Conservation (phyloP, 2,888 invertebrate genomes). For the Pantelozetes paolii region DNA sequence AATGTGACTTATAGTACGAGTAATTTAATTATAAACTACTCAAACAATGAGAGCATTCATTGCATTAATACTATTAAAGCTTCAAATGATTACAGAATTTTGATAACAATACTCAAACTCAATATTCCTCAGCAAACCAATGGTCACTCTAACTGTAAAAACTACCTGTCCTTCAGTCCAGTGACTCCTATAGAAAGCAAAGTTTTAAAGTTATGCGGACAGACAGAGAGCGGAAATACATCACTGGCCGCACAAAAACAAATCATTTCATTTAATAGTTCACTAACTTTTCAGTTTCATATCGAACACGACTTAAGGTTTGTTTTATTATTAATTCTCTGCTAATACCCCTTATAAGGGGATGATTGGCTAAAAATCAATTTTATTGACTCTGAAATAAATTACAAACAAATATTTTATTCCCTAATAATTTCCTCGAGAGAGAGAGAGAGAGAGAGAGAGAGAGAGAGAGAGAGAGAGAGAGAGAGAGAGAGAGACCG, state of each 20-base stretch:
- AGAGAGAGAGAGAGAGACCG: too few relatives aligned
- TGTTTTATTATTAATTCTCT: background rate
- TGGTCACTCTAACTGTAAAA: background rate
- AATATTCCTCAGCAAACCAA: background rate
- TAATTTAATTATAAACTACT: background rate
- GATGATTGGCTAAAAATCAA: background rate
- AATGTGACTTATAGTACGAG: conserved; percentile 8
- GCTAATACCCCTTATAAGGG: too few relatives aligned
- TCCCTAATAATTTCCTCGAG: too few relatives aligned
- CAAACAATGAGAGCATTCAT: background rate
- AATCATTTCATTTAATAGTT: conserved; percentile 6
- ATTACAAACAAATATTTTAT: too few relatives aligned
- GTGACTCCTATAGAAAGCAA: background rate
- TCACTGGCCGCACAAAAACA: background rate
- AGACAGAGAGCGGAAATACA: background rate
- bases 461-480: too few relatives aligned
- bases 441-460: too few relatives aligned
- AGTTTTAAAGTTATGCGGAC: background rate
- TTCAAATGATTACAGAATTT: background rate
- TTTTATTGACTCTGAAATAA: background rate
- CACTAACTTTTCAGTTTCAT: background rate
- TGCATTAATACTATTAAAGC: background rate
- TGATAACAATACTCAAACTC: background rate
- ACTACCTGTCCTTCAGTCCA: conserved; percentile 7
- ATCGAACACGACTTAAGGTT: background rate